Base-by-base conservation (phyloP, 1,140 invertebrate species). In the Rhizoglyphus robini region DNA sequence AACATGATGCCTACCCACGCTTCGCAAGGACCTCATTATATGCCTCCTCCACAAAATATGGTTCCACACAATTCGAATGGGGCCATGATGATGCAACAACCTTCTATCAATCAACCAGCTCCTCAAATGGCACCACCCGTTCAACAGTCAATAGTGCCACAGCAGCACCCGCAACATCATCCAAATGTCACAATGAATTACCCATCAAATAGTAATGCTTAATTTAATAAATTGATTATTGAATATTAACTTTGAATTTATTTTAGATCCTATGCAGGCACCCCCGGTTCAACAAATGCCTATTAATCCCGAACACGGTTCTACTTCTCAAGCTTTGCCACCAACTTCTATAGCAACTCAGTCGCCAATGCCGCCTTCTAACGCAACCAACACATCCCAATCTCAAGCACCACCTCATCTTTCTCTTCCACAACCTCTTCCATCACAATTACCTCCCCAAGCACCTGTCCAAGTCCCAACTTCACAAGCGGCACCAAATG, bases 391-490 rank as follows among this genome's bases (percentile, higher is more conserved):
- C 65, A 0, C 69, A 67, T 15, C 49, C 65, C 63, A 30, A 66
- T 65, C 27, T 61, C 49, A 36, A 57, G 38, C 29, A 51, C 63
- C 3, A 61, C 68, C 62, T 47, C 68, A 36, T 63, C 69, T 57
- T 60, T 65, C 60, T 20, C 67, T 63, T 67, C 38, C 54, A 48
- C 60, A 57, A 27, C 67, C 49, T 18, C 68, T 49, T 32, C 32
- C 29, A 59, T 18, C 46, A 48, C 58, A 3, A 38, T 67, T 54
- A 59, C 65, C 54, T 31, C 67, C 49, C 3, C 65, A 32, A 13
- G 60, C 31, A 41, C 68, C 29, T 65, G 66, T 25, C 54, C 66
- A 66, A 63, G 68, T 61, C 65, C 69, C 54, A 66, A 65, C 31
- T 57, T 54, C 31, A 65, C 4, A 23, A 38, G 25, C 27, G 20